Evolutionary conservation across 2,113 vertebrate species (phyloP).

Genomic region (Gasterosteus nipponicus): DNA sequence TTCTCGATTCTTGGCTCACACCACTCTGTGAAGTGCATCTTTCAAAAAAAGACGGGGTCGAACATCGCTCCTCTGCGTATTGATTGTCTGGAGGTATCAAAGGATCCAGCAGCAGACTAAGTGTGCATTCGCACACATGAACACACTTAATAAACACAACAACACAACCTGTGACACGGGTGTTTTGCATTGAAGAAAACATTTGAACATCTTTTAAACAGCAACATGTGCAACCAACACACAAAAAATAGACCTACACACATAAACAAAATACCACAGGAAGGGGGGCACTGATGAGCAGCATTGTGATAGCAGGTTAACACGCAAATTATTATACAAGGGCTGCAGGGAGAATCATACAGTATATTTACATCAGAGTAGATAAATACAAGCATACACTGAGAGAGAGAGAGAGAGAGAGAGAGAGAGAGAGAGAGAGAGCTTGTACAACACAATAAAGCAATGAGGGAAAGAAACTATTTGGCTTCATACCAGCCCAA

Average conservation of each 20-base stretch:
- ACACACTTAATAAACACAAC: slow-evolving; percentile 42
- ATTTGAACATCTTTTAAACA: slow-evolving; percentile 6
- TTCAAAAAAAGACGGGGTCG: slow-evolving; percentile 67
- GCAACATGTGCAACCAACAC: not conserved
- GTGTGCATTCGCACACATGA: slow-evolving; percentile 25
- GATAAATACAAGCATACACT: slow-evolving; percentile 43
- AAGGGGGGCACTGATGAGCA: slow-evolving; percentile 29
- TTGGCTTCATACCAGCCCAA: slow-evolving; percentile 52
- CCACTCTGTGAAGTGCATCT: slow-evolving; percentile 60
- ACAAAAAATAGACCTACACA: not conserved
- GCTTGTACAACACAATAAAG: slow-evolving; percentile 8
- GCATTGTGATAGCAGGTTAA: slow-evolving; percentile 49
- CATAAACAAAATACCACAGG: slow-evolving; percentile 7
- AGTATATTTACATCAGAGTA: slow-evolving; percentile 65
- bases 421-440: slow-evolving; percentile 36
- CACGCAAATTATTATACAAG: slow-evolving; percentile 65
- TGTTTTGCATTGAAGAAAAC: slow-evolving; percentile 4
- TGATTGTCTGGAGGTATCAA: slow-evolving; percentile 69
- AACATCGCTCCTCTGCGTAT: slow-evolving; percentile 59
- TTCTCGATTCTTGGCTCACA: slow-evolving; percentile 56
- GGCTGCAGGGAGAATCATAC: slow-evolving; percentile 63
- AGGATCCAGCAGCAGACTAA: slow-evolving; percentile 60
- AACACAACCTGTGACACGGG: slow-evolving; percentile 14
- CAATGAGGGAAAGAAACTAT: slow-evolving; percentile 31
- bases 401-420: slow-evolving; percentile 24